These are phyloP conservation scores for Aix galericulata DNA, from an alignment of 2,113 vertebrate genomes.

Conservation along the genomic window DNA sequence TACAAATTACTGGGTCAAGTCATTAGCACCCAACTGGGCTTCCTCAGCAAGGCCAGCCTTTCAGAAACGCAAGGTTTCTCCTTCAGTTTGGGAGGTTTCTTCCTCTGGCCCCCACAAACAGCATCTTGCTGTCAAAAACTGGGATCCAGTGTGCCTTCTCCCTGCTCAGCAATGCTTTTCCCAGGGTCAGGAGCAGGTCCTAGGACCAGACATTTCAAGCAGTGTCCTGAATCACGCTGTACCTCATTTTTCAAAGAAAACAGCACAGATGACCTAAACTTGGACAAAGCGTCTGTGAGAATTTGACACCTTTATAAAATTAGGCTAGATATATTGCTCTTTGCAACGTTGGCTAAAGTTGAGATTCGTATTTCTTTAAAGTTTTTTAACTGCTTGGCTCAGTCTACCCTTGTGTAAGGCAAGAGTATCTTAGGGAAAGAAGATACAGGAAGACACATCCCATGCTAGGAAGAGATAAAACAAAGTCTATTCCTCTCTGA, in stretches of 20 bases:
- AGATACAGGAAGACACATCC: neutral
- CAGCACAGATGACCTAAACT: neutral
- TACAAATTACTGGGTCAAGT: neutral
- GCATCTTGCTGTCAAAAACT: neutral
- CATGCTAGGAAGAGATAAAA: neutral
- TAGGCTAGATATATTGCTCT: neutral
- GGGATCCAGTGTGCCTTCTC: neutral
- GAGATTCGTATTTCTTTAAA: neutral
- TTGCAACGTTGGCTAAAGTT: neutral
- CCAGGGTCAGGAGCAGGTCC: neutral
- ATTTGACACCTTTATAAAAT: neutral
- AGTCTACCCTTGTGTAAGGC: neutral
- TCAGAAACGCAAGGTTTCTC: neutral
- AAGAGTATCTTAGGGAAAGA: neutral
- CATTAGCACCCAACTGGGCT: neutral
- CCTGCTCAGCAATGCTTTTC: neutral
- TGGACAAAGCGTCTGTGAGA: neutral
- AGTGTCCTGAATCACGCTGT: accelerated
- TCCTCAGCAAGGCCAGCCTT: neutral
- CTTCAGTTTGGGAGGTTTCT: neutral
- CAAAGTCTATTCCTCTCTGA: neutral
- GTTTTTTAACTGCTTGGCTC: neutral
- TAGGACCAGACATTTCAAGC: neutral
- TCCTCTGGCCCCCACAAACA: neutral
- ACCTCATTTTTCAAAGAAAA: neutral